Percentiles rank a stretch among this genome's conserved stretches.
These are phyloP conservation scores for Melieria picta DNA, from an alignment of 2,888 invertebrate species.

Conservation along the genomic window DNA sequence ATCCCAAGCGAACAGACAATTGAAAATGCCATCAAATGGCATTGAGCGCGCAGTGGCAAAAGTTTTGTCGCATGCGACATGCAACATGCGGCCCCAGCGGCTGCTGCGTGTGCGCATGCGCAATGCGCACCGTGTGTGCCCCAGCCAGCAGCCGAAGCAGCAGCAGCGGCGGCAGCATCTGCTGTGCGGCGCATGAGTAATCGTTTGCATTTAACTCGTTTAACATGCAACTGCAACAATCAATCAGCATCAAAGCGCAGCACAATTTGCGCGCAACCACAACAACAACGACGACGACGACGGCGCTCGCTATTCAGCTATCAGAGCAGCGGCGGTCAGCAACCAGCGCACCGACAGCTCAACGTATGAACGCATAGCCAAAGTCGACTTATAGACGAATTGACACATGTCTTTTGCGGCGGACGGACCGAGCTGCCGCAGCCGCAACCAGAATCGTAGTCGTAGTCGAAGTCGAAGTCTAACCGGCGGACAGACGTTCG, in stretches of 20 bases:
- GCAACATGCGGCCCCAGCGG: constrained; percentile 1
- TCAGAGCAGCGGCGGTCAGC: background rate
- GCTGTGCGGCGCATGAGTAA: constrained; percentile 30
- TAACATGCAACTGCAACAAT: constrained; percentile 42
- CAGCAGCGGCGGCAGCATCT: no score
- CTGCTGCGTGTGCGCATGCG: background rate
- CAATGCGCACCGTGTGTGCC: no score
- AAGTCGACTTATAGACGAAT: background rate
- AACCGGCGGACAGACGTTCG: background rate
- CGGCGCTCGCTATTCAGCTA: background rate
- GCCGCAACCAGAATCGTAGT: no score
- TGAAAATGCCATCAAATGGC: background rate
- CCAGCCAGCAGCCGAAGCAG: no score
- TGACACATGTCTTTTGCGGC: background rate
- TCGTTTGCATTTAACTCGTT: constrained; percentile 39
- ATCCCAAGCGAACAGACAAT: no score
- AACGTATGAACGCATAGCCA: constrained; percentile 1
- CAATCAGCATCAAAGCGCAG: constrained; percentile 41
- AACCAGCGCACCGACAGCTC: background rate
- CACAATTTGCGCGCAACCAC: constrained; percentile 24
- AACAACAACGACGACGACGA: background rate
- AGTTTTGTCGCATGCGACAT: constrained; percentile 32
- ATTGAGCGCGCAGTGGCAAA: background rate
- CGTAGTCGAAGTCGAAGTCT: no score
- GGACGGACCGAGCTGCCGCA: no score